Conservation (phyloP, 2,797 vertebrate species). For the Hybognathus amarus region DNA sequence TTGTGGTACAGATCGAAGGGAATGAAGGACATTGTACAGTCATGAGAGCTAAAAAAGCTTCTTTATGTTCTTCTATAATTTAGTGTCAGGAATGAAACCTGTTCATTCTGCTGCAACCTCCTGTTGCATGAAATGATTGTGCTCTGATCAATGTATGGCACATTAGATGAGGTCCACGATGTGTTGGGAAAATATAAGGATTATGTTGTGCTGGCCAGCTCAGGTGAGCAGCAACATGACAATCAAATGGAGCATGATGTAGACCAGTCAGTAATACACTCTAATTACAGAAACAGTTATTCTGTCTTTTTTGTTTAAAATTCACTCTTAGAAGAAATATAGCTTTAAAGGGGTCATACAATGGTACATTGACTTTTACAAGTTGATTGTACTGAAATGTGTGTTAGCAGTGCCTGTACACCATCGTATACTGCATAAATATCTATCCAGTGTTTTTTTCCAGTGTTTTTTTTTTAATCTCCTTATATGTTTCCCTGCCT, state of each 20-base stretch:
- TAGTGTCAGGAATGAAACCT: slow-evolving; percentile 63
- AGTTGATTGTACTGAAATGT: too few species aligned
- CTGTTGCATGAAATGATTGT: slow-evolving; percentile 64
- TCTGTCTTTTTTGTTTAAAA: not conserved
- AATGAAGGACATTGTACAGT: slow-evolving; percentile 55
- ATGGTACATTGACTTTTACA: too few species aligned
- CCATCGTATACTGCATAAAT: too few species aligned
- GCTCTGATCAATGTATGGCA: slow-evolving; percentile 61
- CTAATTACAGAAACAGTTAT: not conserved
- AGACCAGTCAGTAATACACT: slow-evolving; percentile 36
- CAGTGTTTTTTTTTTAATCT: too few species aligned
- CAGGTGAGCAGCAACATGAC: slow-evolving; percentile 49
- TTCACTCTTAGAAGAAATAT: not conserved
- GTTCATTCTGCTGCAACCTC: slow-evolving; percentile 40
- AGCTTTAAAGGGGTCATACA: too few species aligned
- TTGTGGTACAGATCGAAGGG: slow-evolving; percentile 54
- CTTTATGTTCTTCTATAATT: slow-evolving; percentile 71
- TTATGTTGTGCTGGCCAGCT: slow-evolving; percentile 70
- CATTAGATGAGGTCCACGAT: slow-evolving; percentile 73
- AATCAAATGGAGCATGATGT: slow-evolving; percentile 49
- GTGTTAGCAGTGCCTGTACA: too few species aligned
- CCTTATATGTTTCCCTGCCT: too few species aligned
- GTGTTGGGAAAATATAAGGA: slow-evolving; percentile 68
- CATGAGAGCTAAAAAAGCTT: slow-evolving; percentile 66
- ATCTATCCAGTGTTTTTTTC: too few species aligned